These are phyloP conservation scores for Epirrhoe alternata DNA, from an alignment of 2,888 invertebrate species.

Conservation along the genomic window DNA sequence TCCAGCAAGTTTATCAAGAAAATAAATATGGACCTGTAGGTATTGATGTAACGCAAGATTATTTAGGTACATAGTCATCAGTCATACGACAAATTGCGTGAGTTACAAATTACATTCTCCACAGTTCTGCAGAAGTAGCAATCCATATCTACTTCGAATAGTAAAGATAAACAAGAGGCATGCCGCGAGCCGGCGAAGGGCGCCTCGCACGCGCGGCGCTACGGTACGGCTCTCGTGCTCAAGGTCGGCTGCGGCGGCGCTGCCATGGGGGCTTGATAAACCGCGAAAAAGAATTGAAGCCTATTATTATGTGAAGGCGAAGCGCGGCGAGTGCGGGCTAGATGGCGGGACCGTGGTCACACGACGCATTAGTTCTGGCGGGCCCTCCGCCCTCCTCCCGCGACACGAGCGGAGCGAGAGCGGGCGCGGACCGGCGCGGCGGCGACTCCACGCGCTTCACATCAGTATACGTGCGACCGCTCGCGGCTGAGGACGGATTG, in stretches of 20 bases:
- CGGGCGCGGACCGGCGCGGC: slow-evolving; percentile 64
- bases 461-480: slow-evolving; percentile 82
- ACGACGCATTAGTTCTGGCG: slow-evolving; percentile 63
- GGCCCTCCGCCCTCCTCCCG: slow-evolving; percentile 52
- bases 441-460: slow-evolving; percentile 63
- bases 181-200: slow-evolving; percentile 29
- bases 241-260: slow-evolving; percentile 45
- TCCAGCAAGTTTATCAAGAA: slow-evolving; percentile 13
- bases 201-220: slow-evolving; percentile 34
- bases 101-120: slow-evolving; percentile 35
- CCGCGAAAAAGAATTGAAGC: slow-evolving; percentile 58
- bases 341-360: slow-evolving; percentile 61
- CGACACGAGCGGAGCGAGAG: slow-evolving; percentile 40
- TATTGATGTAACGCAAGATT: slow-evolving; percentile 4
- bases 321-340: slow-evolving; percentile 57
- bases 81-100: slow-evolving; percentile 34
- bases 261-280: slow-evolving; percentile 50
- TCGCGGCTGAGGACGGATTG: slow-evolving; percentile 73
- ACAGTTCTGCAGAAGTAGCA: slow-evolving; percentile 25
- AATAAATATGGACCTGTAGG: slow-evolving; percentile 2
- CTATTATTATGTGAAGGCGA: slow-evolving; percentile 50
- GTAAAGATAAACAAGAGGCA: slow-evolving; percentile 38
- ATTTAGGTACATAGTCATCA: slow-evolving; percentile 23
- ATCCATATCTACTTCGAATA: slow-evolving; percentile 29
- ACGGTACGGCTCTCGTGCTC: slow-evolving; percentile 47